A percentile compares a stretch with the other conserved stretches of the same genome.
Evolutionary conservation across 35 echinoderm and acorn worm genomes (phyloP).

Genomic region (Ptychodera flava): DNA sequence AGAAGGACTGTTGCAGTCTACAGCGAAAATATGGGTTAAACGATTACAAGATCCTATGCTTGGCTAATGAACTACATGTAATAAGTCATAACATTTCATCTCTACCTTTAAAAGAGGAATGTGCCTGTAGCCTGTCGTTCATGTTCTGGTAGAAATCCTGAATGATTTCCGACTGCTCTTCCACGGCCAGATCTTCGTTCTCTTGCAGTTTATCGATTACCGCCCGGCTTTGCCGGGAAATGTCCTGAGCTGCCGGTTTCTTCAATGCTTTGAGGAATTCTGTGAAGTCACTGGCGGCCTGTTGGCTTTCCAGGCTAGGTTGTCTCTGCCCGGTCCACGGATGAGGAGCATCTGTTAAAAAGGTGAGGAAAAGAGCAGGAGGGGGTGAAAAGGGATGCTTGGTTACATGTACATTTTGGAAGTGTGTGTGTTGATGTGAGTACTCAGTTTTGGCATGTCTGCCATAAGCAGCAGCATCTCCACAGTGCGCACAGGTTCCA

Average conservation of each 20-base stretch:
- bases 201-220: constrained; percentile 59
- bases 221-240: constrained; percentile 52
- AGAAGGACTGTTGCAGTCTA: no score
- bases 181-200: constrained; percentile 30
- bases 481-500: no score
- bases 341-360: neutral
- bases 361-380: neutral
- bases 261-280: constrained; percentile 86
- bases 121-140: constrained; percentile 49
- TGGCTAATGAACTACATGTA: no score
- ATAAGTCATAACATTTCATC: no score
- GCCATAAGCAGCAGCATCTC: no score
- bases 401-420: no score
- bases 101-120: constrained; percentile 59
- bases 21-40: no score
- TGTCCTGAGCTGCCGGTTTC: constrained; percentile 58
- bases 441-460: no score
- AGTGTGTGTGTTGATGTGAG: no score
- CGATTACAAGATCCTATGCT: no score
- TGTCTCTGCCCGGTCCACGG: constrained; percentile 31
- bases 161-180: constrained; percentile 78
- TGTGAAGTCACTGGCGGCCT: constrained; percentile 57
- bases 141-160: constrained; percentile 89
- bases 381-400: no score
- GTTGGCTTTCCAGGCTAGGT: constrained; percentile 81